phyloP scores from a whole-genome alignment of 2,113 vertebrate species.

The Gopherus evgoodei region DNA sequence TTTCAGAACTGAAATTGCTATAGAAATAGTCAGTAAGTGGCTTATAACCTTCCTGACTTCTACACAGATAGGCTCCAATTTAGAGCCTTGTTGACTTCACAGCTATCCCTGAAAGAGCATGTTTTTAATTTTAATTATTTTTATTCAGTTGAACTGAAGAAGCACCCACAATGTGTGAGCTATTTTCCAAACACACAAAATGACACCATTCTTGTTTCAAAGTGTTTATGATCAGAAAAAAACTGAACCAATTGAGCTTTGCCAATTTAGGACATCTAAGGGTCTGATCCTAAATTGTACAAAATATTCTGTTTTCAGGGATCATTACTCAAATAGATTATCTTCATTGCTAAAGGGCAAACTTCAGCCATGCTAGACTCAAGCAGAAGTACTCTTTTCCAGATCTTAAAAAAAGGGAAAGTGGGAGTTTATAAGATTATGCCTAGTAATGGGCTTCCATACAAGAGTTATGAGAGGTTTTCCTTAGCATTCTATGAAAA shows the following conservation, averaged over 20 bases:
- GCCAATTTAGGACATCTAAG: conserved; percentile 40
- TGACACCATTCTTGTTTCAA: neutral
- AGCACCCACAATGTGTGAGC: neutral
- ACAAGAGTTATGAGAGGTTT: neutral
- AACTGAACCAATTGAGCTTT: neutral
- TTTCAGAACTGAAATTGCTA: neutral
- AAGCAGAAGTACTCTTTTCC: neutral
- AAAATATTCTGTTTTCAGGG: conserved; percentile 29
- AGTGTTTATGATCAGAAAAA: neutral
- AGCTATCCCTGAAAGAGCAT: neutral
- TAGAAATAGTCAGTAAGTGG: neutral
- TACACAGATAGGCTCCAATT: neutral
- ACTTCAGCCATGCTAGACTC: rapidly evolving
- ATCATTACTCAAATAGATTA: conserved; percentile 36
- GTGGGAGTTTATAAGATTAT: neutral
- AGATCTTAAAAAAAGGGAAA: neutral
- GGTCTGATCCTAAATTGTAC: neutral
- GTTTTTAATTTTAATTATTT: conserved; percentile 23
- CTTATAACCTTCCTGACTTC: neutral
- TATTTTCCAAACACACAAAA: conserved; percentile 13
- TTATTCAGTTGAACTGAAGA: conserved; percentile 18
- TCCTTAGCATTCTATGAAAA: neutral
- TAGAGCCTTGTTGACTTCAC: neutral
- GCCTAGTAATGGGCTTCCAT: neutral
- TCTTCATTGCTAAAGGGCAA: neutral